Evolutionary conservation across 2,113 vertebrate species (phyloP), one percentile per base, ranked within the genome.

Genomic region (Phasianus colchicus): DNA sequence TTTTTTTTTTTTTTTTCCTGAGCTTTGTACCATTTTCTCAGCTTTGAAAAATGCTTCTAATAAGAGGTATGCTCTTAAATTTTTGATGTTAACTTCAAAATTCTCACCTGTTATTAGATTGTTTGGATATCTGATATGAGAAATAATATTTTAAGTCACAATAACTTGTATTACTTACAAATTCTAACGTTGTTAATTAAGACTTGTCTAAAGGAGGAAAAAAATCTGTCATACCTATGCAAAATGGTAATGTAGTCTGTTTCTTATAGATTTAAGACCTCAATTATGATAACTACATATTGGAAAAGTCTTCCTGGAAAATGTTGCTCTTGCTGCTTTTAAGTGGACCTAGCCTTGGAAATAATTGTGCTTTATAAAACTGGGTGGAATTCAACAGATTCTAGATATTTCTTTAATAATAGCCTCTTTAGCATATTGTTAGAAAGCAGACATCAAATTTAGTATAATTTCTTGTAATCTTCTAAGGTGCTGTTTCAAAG

Each of bases 171-270:
- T 90, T 93, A 94, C 88, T 88, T 95, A 87, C 84, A 87, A 79
- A 90, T 94, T 92, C 64, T 85, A 94, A 92, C 58, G 70, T 18
- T 82, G 86, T 85, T 96, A 96, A 94, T 95, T 94, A 96, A 66
- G 70, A 50, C 91, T 91, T 96, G 81, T 83, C 92, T 85, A 71
- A 83, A 77, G 32, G 18, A 85, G 24, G n/a, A 21, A 8, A 79
- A 95, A 92, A 79, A 8, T 82, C 74, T 93, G 92, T 83, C 79
- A 83, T 77, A 48, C 30, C n/a, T 78, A 74, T 88, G 66, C 57
- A 90, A 76, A 81, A 78, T 57, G 83, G 43, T 57, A 90, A 88
- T 92, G 63, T 81, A 92, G 80, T 90, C 72, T 74, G 24, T 96
- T 92, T 94, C 73, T 27, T 22, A 42, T 48, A 83, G 69, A 90